Percentiles rank a stretch among this genome's conserved stretches.
Evolutionary conservation across 2,888 invertebrate species (phyloP).

Genomic region (Diadegma fenestrale): DNA sequence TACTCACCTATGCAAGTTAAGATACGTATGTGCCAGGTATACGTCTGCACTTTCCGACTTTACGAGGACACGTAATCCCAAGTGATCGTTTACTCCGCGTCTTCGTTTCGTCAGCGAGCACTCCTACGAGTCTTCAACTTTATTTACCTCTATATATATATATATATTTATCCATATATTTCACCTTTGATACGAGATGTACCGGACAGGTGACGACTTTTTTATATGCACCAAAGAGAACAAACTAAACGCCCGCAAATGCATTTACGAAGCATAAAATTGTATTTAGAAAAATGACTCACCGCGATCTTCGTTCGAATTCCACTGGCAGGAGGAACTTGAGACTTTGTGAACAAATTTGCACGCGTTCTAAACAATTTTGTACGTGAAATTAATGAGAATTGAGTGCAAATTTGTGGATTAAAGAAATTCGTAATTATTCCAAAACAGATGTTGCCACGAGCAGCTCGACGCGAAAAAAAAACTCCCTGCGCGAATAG

Average conservation of each 20-base stretch:
- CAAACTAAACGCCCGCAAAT: constrained; percentile 22
- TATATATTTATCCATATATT: neutral
- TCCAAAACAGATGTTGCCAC: neutral
- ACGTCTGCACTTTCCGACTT: constrained; percentile 63
- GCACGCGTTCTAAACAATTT: neutral
- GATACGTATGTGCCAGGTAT: constrained; percentile 20
- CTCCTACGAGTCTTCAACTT: constrained; percentile 7
- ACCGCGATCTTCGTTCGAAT: constrained; percentile 27
- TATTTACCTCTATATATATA: constrained; percentile 4
- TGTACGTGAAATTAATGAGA: neutral
- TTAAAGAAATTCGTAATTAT: neutral
- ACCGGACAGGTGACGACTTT: constrained; percentile 45
- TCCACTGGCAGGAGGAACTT: neutral
- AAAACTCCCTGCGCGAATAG: neutral
- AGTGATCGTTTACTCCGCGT: constrained; percentile 57
- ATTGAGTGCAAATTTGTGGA: neutral
- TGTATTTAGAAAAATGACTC: constrained; percentile 35
- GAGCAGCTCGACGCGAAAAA: neutral
- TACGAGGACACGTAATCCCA: constrained; percentile 63
- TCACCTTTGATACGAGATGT: constrained; percentile 39
- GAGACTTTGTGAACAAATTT: neutral
- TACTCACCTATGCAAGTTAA: neutral
- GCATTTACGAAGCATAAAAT: constrained; percentile 8
- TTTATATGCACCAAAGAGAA: constrained; percentile 7
- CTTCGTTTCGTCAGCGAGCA: constrained; percentile 27